A percentile compares a stretch with the other conserved stretches of the same genome.
Conservation (phyloP, 2,113 vertebrate genomes). For the Peromyscus leucopus region DNA sequence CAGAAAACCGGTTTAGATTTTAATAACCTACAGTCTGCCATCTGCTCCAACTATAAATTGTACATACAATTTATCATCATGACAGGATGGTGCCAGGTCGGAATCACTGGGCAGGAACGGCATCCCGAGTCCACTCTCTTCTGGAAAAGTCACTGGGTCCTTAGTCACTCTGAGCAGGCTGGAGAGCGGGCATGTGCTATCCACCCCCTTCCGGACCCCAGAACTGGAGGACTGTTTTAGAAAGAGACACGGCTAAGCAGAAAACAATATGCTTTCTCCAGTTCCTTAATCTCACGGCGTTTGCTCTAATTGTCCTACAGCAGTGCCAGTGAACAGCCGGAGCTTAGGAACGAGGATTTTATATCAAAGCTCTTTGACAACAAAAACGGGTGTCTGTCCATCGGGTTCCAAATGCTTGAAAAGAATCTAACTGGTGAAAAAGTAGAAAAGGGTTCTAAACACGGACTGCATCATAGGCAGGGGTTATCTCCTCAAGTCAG, state of each 20-base stretch:
- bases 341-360: not conserved
- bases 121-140: not conserved
- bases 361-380: not conserved
- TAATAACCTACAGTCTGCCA: conserved; percentile 59
- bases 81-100: conserved; percentile 11
- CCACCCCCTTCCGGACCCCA: not conserved
- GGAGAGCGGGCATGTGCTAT: not conserved
- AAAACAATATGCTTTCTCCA: not conserved
- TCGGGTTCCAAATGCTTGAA: not conserved
- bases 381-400: fast-evolving
- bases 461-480: fast-evolving
- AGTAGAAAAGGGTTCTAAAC: not conserved
- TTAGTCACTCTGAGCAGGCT: not conserved
- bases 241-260: not conserved
- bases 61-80: conserved; percentile 48
- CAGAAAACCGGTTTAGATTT: conserved; percentile 53
- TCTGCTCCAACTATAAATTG: conserved; percentile 20
- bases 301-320: not conserved
- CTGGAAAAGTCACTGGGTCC: not conserved
- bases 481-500: not conserved
- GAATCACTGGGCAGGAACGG: conserved; percentile 32
- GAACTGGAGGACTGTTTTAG: not conserved
- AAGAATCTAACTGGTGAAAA: not conserved
- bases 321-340: not conserved
- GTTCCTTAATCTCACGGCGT: not conserved